A percentile compares a stretch with the other conserved stretches of the same genome.
These are phyloP conservation scores for Melieria picta DNA, from an alignment of 2,888 invertebrate genomes.

Conservation along the genomic window DNA sequence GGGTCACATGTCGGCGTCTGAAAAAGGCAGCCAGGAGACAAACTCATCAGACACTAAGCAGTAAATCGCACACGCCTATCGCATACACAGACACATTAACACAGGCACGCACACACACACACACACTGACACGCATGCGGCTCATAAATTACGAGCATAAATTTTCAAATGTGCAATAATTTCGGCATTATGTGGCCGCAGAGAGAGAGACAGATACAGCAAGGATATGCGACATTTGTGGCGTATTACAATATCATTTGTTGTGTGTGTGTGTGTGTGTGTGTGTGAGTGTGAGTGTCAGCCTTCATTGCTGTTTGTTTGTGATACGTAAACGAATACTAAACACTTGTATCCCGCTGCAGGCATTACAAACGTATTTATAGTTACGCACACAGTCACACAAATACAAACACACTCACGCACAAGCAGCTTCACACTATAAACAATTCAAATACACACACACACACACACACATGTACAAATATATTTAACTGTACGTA, in stretches of 20 bases:
- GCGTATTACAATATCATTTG: no score
- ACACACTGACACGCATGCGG: conserved; percentile 31
- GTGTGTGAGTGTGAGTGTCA: conserved; percentile 12
- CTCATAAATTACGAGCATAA: conserved; percentile 53
- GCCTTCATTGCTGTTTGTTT: conserved; percentile 1
- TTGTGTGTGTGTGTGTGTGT: conserved; percentile 24
- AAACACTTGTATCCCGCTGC: neutral
- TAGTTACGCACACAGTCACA: conserved; percentile 20
- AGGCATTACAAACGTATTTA: conserved; percentile 26
- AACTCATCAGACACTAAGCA: no score
- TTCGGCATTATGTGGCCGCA: conserved; percentile 46
- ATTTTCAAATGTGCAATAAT: conserved; percentile 52
- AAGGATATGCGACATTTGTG: no score
- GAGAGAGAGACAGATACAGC: conserved; percentile 28
- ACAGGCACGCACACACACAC: conserved; percentile 13
- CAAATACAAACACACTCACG: conserved; percentile 28
- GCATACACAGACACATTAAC: neutral
- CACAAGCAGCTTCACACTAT: conserved; percentile 6
- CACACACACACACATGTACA: conserved; percentile 37
- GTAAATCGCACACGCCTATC: no score
- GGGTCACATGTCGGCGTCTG: no score
- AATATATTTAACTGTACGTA: neutral
- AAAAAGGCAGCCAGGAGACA: no score
- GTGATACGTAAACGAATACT: conserved; percentile 10
- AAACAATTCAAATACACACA: conserved; percentile 11